Base-by-base conservation (phyloP, 2,888 invertebrate genomes). In the Strigamia transsilvanica region DNA sequence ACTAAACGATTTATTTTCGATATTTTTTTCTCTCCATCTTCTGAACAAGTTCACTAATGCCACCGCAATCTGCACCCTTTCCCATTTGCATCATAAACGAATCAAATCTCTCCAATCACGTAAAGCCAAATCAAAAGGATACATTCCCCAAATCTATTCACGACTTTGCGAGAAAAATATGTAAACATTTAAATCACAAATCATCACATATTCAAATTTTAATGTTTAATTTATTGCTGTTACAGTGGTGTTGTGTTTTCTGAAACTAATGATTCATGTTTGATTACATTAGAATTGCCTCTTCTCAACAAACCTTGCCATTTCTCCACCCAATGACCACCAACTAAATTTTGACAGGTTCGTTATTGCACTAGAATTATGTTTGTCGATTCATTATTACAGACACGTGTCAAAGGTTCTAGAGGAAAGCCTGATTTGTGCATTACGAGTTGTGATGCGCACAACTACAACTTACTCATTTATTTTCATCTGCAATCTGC, bases 361-460 rank as follows among this genome's bases (percentile, higher is more conserved):
- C 56, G 56, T 56, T 56, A 56, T 56, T 56, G 56, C 56, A 18
- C 21, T 46, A 56, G 56, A 56, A 56, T 56, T 56, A 56, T 56
- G 56, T 56, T 51, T 56, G 56, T 56, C 56, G 18, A 56, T 56
- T 56, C 56, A 56, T 56, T 56, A 56, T 56, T 56, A 56, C 56
- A 56, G 56, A 56, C 56, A 56, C 56, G 21, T 56, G 56, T 56
- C 56, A 56, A 56, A 56, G 56, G 56, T 56, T 56, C 21, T 56
- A 56, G 56, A 56, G 56, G 56, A 56, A 56, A 56, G 56, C 56
- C 56, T 56, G 56, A 56, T 56, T 56, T 56, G 56, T 56, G 56
- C 56, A 56, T 56, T 56, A 56, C 18, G 56, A 56, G 56, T 56
- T 56, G 56, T 56, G 56, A 56, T 56, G 56, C 56, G 56, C 56